Conservation (phyloP, 2,888 invertebrate genomes). For the Torymus aiolomorphi region DNA sequence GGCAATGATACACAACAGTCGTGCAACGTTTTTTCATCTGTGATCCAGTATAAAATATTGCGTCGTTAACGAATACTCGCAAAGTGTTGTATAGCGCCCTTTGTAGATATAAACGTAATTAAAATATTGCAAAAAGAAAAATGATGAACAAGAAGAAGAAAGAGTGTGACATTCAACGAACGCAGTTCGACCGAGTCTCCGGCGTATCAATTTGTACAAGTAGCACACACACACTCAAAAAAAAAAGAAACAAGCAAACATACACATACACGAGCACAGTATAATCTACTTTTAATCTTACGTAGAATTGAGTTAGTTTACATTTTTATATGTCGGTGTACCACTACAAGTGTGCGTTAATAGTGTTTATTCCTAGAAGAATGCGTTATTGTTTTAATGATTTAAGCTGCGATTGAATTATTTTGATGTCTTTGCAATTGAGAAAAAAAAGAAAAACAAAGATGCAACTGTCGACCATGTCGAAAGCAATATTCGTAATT, state of each 20-base stretch:
- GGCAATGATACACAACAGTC: constrained; percentile 30
- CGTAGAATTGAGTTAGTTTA: constrained; percentile 24
- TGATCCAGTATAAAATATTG: constrained; percentile 53
- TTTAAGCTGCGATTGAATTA: constrained; percentile 40
- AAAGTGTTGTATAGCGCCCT: constrained; percentile 29
- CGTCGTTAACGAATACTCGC: constrained; percentile 25
- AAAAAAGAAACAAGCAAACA: too few species aligned
- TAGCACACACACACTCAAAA: constrained; percentile 4
- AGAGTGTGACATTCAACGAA: constrained; percentile 24
- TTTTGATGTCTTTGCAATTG: constrained; percentile 37
- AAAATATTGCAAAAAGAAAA: too few species aligned
- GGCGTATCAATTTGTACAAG: constrained; percentile 40
- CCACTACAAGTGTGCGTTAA: constrained; percentile 44
- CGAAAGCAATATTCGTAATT: constrained; percentile 44
- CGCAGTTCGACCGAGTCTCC: constrained; percentile 18
- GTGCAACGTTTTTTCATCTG: constrained; percentile 55
- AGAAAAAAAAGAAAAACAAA: background rate
- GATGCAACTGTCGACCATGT: background rate
- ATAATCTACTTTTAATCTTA: constrained; percentile 31
- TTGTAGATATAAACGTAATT: constrained; percentile 32
- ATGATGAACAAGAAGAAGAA: background rate
- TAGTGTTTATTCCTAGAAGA: constrained; percentile 29
- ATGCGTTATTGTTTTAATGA: constrained; percentile 34
- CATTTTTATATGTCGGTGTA: constrained; percentile 45
- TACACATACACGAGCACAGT: constrained; percentile 5